Percentiles rank a stretch among this genome's conserved stretches.
Conservation (phyloP, 2,888 invertebrate genomes). For the Cerastis leucographa region DNA sequence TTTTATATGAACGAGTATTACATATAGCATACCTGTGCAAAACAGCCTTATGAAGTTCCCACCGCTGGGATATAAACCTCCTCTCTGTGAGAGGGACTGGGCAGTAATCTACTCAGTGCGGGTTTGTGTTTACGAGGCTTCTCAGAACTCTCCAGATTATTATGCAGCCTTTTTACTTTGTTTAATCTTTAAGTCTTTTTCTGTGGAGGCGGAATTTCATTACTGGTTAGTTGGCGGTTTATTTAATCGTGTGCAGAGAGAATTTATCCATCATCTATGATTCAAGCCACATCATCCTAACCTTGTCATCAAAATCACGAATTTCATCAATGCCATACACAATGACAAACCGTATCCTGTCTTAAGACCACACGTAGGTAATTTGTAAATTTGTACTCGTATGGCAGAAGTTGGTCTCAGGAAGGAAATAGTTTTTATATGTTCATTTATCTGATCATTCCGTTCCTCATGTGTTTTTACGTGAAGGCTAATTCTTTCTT, state of each 20-base stretch:
- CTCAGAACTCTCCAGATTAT: neutral
- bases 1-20: neutral
- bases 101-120: neutral
- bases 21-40: neutral
- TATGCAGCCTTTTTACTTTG: neutral
- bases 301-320: conserved; percentile 45
- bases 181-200: neutral
- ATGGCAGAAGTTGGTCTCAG: conserved; percentile 19
- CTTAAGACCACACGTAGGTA: conserved; percentile 26
- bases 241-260: neutral
- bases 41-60: neutral
- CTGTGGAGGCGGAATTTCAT: neutral
- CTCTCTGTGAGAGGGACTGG: neutral
- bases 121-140: neutral
- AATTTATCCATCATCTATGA: neutral
- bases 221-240: neutral
- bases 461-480: conserved; percentile 44
- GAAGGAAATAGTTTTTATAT: conserved; percentile 60
- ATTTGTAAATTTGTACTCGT: conserved; percentile 13
- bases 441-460: conserved; percentile 49
- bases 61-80: neutral
- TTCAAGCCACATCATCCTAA: conserved; percentile 25
- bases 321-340: conserved; percentile 43
- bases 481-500: conserved; percentile 58
- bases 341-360: conserved; percentile 60